A percentile compares a stretch with the other conserved stretches of the same genome.
phyloP scores from a whole-genome alignment of 2,888 invertebrate genomes.

The Psococerastis gibbosa region DNA sequence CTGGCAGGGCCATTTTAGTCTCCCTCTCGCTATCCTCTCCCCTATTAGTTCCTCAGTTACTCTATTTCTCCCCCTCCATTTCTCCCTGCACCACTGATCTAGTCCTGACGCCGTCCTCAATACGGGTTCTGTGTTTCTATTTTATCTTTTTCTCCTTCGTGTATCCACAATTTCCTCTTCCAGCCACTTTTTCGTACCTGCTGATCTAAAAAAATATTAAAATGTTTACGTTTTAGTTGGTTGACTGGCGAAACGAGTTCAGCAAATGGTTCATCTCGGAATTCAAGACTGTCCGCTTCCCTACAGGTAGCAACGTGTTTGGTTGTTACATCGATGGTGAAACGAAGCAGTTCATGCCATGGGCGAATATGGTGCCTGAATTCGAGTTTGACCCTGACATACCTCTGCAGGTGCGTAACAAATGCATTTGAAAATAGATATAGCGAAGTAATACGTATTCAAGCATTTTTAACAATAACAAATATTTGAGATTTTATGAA shows the following conservation, averaged over 20 bases:
- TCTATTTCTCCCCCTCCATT: too few relatives aligned
- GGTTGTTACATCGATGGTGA: conserved; percentile 76
- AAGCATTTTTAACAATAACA: not conserved
- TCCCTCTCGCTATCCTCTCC: too few relatives aligned
- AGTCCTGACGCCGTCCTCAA: too few relatives aligned
- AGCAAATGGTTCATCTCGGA: conserved; percentile 89
- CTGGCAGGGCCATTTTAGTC: too few relatives aligned
- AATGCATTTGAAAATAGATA: too few relatives aligned
- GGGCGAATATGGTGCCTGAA: conserved; percentile 59
- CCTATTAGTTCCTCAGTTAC: too few relatives aligned
- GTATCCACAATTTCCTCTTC: too few relatives aligned
- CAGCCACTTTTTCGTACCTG: too few relatives aligned
- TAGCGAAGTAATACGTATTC: not conserved
- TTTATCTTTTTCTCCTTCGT: too few relatives aligned
- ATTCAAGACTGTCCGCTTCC: conserved; percentile 81
- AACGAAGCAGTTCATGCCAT: conserved; percentile 66
- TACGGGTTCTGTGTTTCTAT: too few relatives aligned
- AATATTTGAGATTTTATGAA: not conserved
- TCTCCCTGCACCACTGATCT: too few relatives aligned
- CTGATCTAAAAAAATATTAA: too few relatives aligned
- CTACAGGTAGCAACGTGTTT: conserved; percentile 63
- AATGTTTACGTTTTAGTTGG: conserved; percentile 49
- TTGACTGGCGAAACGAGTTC: conserved; percentile 85
- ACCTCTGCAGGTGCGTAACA: conserved; percentile 63
- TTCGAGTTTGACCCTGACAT: conserved; percentile 75